Conservation (phyloP, 2,797 vertebrate genomes). For the Poliocrania exsul region DNA sequence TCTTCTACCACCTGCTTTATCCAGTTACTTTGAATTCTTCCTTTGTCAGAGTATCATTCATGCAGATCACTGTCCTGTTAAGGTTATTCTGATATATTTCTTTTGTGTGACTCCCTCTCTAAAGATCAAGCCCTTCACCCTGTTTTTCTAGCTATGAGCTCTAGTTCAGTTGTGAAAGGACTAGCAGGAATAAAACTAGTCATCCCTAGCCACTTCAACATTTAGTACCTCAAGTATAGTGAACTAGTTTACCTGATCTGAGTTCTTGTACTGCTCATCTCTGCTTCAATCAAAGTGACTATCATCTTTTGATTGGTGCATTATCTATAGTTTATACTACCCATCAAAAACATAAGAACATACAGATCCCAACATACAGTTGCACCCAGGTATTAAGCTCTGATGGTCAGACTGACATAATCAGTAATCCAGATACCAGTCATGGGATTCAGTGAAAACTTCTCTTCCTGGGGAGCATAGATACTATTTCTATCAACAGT, state of each 20-base stretch:
- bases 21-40: background rate
- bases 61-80: constrained; percentile 49
- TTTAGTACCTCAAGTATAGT: background rate
- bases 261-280: background rate
- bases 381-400: background rate
- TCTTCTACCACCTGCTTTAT: constrained; percentile 42
- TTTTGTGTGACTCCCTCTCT: constrained; percentile 13
- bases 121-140: constrained; percentile 41
- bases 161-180: background rate
- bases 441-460: background rate
- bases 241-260: background rate
- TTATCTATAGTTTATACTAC: background rate
- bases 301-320: background rate
- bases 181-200: constrained; percentile 1
- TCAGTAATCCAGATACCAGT: background rate
- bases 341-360: background rate
- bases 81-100: constrained; percentile 39
- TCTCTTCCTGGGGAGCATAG: background rate
- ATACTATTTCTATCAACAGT: background rate
- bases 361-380: background rate
- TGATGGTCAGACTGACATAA: background rate
- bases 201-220: background rate
- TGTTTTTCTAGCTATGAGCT: constrained; percentile 18
- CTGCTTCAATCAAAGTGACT: background rate
- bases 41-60: constrained; percentile 36